Evolutionary conservation across 2,797 vertebrate species (phyloP).

Genomic region (Molossus molossus): DNA sequence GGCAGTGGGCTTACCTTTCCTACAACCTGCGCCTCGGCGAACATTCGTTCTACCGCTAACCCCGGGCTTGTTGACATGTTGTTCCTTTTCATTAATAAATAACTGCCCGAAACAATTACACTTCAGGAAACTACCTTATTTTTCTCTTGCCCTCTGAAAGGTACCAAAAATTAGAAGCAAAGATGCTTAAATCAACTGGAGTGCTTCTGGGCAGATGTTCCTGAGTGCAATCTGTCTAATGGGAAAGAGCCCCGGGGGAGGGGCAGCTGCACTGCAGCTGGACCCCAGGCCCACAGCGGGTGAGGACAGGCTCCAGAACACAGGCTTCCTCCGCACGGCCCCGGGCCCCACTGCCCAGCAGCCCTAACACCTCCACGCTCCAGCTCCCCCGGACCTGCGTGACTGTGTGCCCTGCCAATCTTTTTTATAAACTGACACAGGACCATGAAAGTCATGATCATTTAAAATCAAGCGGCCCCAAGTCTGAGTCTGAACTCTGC

Average conservation of each 20-base stretch:
- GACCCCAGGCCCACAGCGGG: fast-evolving
- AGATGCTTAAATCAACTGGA: conserved; percentile 27
- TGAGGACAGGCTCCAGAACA: background rate
- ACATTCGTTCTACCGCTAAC: conserved; percentile 73
- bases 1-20: conserved; percentile 65
- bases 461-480: conserved; percentile 8
- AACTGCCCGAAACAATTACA: conserved; percentile 85
- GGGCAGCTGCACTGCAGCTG: background rate
- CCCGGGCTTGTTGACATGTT: conserved; percentile 74
- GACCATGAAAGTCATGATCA: background rate
- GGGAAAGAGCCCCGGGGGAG: conserved; percentile 39
- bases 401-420: background rate
- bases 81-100: conserved; percentile 86
- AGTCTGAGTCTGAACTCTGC: background rate
- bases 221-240: conserved; percentile 54
- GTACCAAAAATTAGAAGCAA: conserved; percentile 50
- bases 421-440: background rate
- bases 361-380: background rate
- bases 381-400: background rate
- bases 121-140: conserved; percentile 77
- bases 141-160: conserved; percentile 69
- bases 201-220: conserved; percentile 30
- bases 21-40: conserved; percentile 22
- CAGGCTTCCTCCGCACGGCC: background rate
- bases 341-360: background rate